Base-by-base conservation (phyloP, 2,888 invertebrate species). In the Leptopilina myrica region DNA sequence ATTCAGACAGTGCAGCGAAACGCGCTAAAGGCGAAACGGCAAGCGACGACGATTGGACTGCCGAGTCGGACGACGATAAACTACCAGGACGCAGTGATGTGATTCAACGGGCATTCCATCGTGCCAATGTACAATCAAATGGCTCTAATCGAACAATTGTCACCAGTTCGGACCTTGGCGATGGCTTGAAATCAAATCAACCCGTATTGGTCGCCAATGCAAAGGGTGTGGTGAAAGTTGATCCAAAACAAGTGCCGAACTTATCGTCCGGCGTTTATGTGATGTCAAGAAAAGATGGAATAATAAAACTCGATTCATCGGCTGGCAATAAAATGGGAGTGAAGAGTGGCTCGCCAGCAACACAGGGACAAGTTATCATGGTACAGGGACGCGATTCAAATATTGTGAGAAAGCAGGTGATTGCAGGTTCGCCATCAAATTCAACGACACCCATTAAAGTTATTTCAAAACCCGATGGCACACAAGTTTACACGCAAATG, bases 261-360 rank as follows among this genome's bases (percentile, higher is more conserved):
- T 88, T 93, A 76, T 92, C 93, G 85, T 92, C 93, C 86, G 95
- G 95, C 85, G 95, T 96, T 62, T 96, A 96, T 88, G 95, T 96
- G 78, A 95, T 96, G 95, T 95, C 95, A 9, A 95, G 95, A 90
- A 95, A 95, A 84, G 95, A 95, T 59, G 95, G 95, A 64, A 95
- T 95, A 76, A 95, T 95, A 90, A 95, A 95, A 90, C 92, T 95
- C 78, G 95, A 95, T 88, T 94, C 95, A 0, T 93, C 94, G 0
- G 94, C 94, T 0, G 93, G 94, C 83, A 88, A 87, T 9, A 91
- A 91, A 81, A 83, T 91, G 5, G 85, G 87, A 3, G 86, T 94
- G 77, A 94, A 94, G 87, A 93, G 93, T 64, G 93, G 93, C 59
- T 92, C 93, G 85, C 90, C 92, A 33, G 92, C 92, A 20, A 92